Evolutionary conservation across 2,888 invertebrate genomes (phyloP).

Genomic region (Chaitophorus viminalis): DNA sequence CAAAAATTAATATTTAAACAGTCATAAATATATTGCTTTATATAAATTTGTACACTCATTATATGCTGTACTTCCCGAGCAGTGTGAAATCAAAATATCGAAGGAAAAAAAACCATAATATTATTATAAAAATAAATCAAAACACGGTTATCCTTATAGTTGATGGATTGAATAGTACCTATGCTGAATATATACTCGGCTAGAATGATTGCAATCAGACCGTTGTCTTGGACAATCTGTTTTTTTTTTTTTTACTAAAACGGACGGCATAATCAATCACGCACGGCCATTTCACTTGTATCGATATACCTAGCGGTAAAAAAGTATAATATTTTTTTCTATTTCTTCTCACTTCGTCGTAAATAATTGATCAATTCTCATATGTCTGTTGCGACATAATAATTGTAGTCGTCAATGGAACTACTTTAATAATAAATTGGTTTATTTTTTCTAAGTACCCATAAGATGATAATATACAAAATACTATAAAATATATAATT

Average conservation of each 20-base stretch:
- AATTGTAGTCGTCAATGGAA: too few relatives aligned
- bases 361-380: neutral
- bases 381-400: neutral
- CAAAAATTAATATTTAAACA: neutral
- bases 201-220: neutral
- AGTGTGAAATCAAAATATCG: neutral
- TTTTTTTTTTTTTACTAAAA: neutral
- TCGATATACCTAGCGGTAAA: neutral
- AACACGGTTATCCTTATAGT: neutral
- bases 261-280: neutral
- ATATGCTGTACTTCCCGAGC: neutral
- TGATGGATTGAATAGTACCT: too few relatives aligned
- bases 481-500: neutral
- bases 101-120: neutral
- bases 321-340: neutral
- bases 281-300: neutral
- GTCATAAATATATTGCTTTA: neutral
- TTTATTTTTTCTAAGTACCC: neutral
- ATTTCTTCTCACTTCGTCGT: neutral
- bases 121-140: neutral
- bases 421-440: neutral
- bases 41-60: neutral
- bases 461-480: too few relatives aligned
- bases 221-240: neutral
- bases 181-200: too few relatives aligned